Conservation (phyloP, 2,797 vertebrate genomes). For the Gymnocypris eckloni region DNA sequence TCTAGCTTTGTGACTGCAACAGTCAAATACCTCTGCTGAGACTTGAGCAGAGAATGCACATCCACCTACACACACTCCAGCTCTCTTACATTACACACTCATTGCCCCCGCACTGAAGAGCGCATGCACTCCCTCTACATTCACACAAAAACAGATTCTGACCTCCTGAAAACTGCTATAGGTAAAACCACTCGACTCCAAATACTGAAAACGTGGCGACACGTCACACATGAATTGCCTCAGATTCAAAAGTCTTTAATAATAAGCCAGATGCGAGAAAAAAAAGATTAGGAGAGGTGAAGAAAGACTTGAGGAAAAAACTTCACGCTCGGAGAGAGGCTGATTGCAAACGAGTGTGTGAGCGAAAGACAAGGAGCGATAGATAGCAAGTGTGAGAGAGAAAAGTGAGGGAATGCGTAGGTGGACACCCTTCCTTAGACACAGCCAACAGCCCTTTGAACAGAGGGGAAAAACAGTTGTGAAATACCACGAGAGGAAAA, state of each 20-base stretch:
- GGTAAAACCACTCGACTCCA: constrained; percentile 5
- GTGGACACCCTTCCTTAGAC: constrained; percentile 79
- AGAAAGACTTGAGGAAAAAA: constrained; percentile 24
- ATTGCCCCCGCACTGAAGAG: constrained; percentile 41
- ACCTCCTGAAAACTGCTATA: constrained; percentile 23
- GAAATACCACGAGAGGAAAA: constrained; percentile 73
- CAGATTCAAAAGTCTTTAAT: constrained; percentile 43
- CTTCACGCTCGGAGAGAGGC: constrained; percentile 6
- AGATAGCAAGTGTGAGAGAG: constrained; percentile 54
- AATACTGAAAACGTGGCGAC: neutral
- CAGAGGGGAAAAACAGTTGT: constrained; percentile 67
- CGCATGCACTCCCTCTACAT: constrained; percentile 32
- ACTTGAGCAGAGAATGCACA: constrained; percentile 52
- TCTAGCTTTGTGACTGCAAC: constrained; percentile 30
- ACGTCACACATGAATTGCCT: constrained; percentile 20
- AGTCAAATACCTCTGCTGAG: constrained; percentile 50
- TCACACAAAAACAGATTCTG: constrained; percentile 22
- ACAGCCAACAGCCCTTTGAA: constrained; percentile 75
- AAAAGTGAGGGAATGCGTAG: constrained; percentile 66
- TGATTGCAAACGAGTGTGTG: constrained; percentile 2
- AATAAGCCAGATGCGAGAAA: constrained; percentile 56
- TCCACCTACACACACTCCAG: constrained; percentile 56
- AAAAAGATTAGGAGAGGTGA: neutral
- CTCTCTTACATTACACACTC: constrained; percentile 45
- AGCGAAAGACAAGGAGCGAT: constrained; percentile 27